These are phyloP conservation scores for Latrodectus elegans DNA, from an alignment of 2,888 invertebrate species.

Conservation along the genomic window DNA sequence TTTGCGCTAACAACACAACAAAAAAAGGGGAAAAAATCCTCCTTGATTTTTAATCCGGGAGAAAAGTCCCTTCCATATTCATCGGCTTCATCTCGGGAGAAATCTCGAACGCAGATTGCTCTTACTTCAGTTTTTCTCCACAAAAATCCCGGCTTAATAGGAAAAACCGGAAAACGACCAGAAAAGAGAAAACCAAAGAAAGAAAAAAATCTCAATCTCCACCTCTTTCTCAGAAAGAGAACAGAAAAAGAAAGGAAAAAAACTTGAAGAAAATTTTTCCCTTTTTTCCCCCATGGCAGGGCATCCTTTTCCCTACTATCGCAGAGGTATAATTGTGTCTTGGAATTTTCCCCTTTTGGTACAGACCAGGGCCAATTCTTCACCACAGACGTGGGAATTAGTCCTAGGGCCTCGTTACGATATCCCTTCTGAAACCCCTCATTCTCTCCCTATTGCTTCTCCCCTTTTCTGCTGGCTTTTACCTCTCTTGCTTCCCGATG, in stretches of 20 bases:
- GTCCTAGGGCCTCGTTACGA: conserved; percentile 63
- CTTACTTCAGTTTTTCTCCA: background rate
- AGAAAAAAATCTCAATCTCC: conserved; percentile 34
- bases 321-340: conserved; percentile 62
- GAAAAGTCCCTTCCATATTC: conserved; percentile 55
- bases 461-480: background rate
- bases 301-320: conserved; percentile 21
- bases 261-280: background rate
- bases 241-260: background rate
- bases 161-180: conserved; percentile 24
- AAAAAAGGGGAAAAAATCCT: background rate
- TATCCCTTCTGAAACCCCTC: conserved; percentile 9
- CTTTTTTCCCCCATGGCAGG: conserved; percentile 9
- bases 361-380: conserved; percentile 50
- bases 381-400: conserved; percentile 68
- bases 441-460: background rate
- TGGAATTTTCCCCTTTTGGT: conserved; percentile 26
- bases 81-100: conserved; percentile 43
- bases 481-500: conserved; percentile 16
- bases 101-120: conserved; percentile 57
- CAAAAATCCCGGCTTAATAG: conserved; percentile 15
- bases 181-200: background rate
- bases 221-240: conserved; percentile 21
- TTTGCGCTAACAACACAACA: background rate
- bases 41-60: conserved; percentile 64